These are phyloP conservation scores for Drosophila ochracea DNA, from an alignment of 2,888 invertebrate species.

Conservation along the genomic window DNA sequence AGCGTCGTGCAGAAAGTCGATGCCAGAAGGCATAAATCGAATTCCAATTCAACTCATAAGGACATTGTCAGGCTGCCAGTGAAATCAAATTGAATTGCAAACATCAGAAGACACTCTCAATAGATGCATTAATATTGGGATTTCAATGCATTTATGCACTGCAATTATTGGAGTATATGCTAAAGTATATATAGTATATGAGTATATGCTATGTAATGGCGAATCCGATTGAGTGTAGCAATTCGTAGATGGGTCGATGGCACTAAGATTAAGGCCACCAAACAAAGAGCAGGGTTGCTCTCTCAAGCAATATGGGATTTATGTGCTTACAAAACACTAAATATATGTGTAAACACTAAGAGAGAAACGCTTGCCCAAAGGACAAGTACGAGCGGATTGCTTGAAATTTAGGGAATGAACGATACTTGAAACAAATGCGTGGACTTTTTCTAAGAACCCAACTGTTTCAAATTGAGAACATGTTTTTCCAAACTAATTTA, in stretches of 20 bases:
- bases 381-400: neutral
- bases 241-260: conserved; percentile 14
- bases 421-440: neutral
- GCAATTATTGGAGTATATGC: neutral
- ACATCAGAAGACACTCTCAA: conserved; percentile 45
- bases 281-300: neutral
- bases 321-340: conserved; percentile 19
- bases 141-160: conserved; percentile 1
- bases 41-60: conserved; percentile 40
- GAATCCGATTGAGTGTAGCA: conserved; percentile 4
- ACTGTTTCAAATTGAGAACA: neutral
- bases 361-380: neutral
- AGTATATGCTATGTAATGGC: neutral
- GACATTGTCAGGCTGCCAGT: conserved; percentile 6
- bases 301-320: conserved; percentile 36
- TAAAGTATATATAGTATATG: no score
- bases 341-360: neutral
- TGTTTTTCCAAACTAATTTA: neutral
- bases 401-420: neutral
- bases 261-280: conserved; percentile 27
- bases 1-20: conserved; percentile 36
- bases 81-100: conserved; percentile 27
- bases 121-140: conserved; percentile 29
- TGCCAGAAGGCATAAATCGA: conserved; percentile 35
- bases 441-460: neutral